Percentiles rank a stretch among this genome's conserved stretches.
Evolutionary conservation across 2,797 vertebrate species (phyloP).

Genomic region (Paratrypauchen microcephalus): DNA sequence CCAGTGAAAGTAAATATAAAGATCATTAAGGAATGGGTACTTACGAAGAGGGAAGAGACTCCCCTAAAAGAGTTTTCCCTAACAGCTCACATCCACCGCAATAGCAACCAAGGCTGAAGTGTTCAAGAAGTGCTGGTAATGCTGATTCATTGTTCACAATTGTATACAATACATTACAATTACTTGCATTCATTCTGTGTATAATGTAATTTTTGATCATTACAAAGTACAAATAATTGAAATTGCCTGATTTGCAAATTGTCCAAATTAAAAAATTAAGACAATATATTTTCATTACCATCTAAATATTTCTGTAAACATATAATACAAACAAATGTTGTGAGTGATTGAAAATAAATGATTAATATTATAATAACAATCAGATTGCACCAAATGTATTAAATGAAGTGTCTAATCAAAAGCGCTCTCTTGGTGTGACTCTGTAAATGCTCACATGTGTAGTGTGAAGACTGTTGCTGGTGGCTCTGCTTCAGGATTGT

Average conservation of each 20-base stretch:
- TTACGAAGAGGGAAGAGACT: background rate
- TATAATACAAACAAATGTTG: background rate
- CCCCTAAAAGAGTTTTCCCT: background rate
- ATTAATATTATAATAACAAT: background rate
- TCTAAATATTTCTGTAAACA: no score
- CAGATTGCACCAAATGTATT: constrained; percentile 27
- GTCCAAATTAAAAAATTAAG: no score
- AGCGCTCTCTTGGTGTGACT: constrained; percentile 47
- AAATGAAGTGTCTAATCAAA: constrained; percentile 35
- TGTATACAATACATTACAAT: background rate
- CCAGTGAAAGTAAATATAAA: constrained; percentile 16
- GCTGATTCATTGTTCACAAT: background rate
- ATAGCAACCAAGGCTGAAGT: no score
- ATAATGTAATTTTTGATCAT: background rate
- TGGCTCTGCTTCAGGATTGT: constrained; percentile 86
- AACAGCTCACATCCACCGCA: no score
- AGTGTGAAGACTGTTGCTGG: constrained; percentile 65
- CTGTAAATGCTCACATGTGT: constrained; percentile 45
- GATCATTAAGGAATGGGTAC: background rate
- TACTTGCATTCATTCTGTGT: background rate
- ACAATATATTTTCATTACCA: no score
- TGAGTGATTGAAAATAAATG: background rate
- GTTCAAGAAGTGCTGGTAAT: constrained; percentile 1
- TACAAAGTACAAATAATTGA: background rate
- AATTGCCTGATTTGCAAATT: no score